These are phyloP conservation scores for Chunga burmeisteri DNA, from an alignment of 2,113 vertebrate species.

Conservation along the genomic window DNA sequence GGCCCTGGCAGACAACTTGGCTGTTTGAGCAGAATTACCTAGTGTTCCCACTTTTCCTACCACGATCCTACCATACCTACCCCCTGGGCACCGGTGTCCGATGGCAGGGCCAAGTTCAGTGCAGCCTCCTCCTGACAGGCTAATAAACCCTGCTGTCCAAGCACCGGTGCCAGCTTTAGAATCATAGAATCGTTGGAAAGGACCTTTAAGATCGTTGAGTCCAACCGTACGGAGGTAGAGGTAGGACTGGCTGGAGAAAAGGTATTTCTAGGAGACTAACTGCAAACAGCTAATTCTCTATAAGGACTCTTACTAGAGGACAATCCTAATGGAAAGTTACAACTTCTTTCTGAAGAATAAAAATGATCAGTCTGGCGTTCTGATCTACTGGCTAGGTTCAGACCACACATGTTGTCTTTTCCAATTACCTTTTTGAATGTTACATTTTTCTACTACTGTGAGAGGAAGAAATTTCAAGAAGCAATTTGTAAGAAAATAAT, in stretches of 20 bases:
- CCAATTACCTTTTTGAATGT: neutral
- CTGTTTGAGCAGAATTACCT: constrained; percentile 48
- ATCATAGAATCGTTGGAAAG: no score
- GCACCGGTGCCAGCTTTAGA: neutral
- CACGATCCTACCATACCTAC: neutral
- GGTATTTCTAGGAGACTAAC: neutral
- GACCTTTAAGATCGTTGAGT: no score
- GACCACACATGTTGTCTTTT: neutral
- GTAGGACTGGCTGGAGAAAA: neutral
- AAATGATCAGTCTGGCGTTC: neutral
- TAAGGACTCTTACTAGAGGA: neutral
- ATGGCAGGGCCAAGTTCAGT: constrained; percentile 15
- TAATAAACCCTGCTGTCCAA: neutral
- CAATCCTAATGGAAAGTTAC: neutral
- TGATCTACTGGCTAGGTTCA: neutral
- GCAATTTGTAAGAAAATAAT: neutral
- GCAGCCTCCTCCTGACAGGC: neutral
- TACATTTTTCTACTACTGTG: neutral
- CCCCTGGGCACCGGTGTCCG: neutral
- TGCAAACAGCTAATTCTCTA: neutral
- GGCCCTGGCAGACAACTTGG: constrained; percentile 31
- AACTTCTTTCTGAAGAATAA: neutral
- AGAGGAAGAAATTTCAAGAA: neutral
- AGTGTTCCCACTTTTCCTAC: constrained; percentile 40
- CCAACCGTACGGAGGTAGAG: neutral